A percentile compares a stretch with the other conserved stretches of the same genome.
These are phyloP conservation scores for Subanguina moxae DNA, from an alignment of 1,140 invertebrate genomes.

Conservation along the genomic window DNA sequence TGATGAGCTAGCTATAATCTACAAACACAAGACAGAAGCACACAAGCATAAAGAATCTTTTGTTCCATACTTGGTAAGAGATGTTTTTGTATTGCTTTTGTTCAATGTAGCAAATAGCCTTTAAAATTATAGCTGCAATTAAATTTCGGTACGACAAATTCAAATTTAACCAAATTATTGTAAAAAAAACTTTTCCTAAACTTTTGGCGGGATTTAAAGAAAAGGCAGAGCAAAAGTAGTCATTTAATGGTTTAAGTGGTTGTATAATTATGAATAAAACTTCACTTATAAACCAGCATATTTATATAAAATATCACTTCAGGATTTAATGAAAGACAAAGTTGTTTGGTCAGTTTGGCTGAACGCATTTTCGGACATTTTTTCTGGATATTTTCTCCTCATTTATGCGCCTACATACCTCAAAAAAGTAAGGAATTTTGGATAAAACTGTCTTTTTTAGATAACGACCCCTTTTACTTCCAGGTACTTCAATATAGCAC, in stretches of 20 bases:
- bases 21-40: slow-evolving; percentile 30
- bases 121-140: neutral
- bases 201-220: no score
- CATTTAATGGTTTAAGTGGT: no score
- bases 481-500: slow-evolving; percentile 24
- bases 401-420: slow-evolving; percentile 38
- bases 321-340: slow-evolving; percentile 18
- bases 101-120: no score
- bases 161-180: no score
- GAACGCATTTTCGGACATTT: slow-evolving; percentile 42
- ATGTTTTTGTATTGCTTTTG: no score
- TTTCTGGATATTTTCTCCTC: slow-evolving; percentile 36
- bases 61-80: slow-evolving; percentile 25
- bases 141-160: no score
- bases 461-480: neutral
- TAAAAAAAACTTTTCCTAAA: no score
- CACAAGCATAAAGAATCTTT: slow-evolving; percentile 11
- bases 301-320: no score
- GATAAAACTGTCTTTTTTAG: neutral
- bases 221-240: no score
- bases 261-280: no score
- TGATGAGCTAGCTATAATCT: slow-evolving; percentile 16
- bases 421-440: slow-evolving; percentile 23
- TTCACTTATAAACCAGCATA: no score
- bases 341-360: slow-evolving; percentile 42